phyloP scores from a whole-genome alignment of 2,113 vertebrate genomes.

The Seriola dumerili region DNA sequence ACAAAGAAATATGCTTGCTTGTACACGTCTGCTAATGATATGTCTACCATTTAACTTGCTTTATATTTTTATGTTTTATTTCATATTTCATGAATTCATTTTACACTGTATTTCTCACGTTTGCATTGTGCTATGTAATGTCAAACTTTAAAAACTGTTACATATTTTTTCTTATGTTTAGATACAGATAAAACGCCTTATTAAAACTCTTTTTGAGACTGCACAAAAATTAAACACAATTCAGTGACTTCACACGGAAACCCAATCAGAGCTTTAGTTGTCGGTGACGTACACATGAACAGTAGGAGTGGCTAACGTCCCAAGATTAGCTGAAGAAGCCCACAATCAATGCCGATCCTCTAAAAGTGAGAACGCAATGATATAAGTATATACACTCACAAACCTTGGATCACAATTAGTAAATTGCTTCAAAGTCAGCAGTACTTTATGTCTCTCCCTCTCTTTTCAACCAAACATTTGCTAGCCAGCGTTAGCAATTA shows the following conservation, averaged over 20 bases:
- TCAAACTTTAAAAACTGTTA: too few species aligned
- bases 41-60: too few species aligned
- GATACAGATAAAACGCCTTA: background rate
- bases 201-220: background rate
- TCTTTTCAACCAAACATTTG: background rate
- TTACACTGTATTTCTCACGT: too few species aligned
- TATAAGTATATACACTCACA: background rate
- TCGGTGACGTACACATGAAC: background rate
- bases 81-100: too few species aligned
- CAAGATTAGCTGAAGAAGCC: conserved; percentile 2
- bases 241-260: background rate
- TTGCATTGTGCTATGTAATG: too few species aligned
- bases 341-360: background rate
- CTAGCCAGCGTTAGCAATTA: conserved; percentile 59
- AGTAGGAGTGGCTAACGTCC: conserved; percentile 3
- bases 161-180: too few species aligned
- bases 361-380: background rate
- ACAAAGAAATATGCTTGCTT: too few species aligned
- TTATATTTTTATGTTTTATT: too few species aligned
- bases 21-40: too few species aligned
- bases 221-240: background rate
- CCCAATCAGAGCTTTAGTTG: conserved; percentile 16
- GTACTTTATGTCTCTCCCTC: background rate
- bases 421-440: background rate
- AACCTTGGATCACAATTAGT: fast-evolving